These are phyloP conservation scores for Pangasianodon gigas DNA, from an alignment of 2,113 vertebrate genomes.

Conservation along the genomic window DNA sequence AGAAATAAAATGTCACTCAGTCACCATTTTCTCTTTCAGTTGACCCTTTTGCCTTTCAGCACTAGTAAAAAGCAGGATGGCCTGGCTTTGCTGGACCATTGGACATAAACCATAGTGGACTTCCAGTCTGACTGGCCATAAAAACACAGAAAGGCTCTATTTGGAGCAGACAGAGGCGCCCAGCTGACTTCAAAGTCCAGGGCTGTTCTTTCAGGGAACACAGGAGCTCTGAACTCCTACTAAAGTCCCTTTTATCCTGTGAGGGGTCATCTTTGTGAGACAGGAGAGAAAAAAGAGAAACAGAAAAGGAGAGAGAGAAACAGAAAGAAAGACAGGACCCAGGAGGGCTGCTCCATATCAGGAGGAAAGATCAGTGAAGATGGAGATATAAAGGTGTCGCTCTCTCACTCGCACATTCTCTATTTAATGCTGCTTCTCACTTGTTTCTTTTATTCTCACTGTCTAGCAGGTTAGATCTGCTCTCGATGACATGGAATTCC, in stretches of 20 bases:
- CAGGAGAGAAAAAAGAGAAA: not conserved
- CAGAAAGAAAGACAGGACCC: constrained; percentile 10
- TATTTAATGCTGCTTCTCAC: constrained; percentile 52
- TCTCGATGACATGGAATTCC: constrained; percentile 3
- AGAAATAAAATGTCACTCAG: not conserved
- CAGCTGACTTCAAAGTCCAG: constrained; percentile 48
- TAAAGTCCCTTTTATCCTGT: constrained; percentile 47
- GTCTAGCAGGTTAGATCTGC: constrained; percentile 6
- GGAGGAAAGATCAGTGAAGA: constrained; percentile 21
- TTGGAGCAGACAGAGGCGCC: not conserved
- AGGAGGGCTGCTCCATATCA: constrained; percentile 6
- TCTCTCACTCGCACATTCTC: constrained; percentile 46
- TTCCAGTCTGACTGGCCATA: constrained; percentile 40
- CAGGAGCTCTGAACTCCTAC: constrained; percentile 49
- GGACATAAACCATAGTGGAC: constrained; percentile 21
- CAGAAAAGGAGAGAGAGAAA: not conserved
- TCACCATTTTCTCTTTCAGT: not conserved
- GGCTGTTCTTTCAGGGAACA: constrained; percentile 37
- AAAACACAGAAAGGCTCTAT: constrained; percentile 47
- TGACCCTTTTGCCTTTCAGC: constrained; percentile 6
- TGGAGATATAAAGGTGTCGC: constrained; percentile 33
- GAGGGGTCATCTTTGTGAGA: constrained; percentile 28
- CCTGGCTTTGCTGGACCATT: constrained; percentile 10
- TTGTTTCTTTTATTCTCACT: constrained; percentile 55
- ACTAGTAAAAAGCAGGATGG: constrained; percentile 12